Base-by-base conservation (phyloP, 2,113 vertebrate species). In the Fregata magnificens region DNA sequence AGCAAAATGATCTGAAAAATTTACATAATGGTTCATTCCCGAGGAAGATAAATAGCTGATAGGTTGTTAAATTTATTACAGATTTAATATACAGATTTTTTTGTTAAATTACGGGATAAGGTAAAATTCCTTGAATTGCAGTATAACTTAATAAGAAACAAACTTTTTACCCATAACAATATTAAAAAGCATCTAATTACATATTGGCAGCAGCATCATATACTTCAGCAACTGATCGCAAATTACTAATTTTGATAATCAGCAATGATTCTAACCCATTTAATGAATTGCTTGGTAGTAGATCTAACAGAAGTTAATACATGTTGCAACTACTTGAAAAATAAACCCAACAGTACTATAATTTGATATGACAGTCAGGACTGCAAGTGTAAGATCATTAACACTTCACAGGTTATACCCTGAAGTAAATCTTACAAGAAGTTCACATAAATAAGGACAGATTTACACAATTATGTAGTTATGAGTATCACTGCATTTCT, bases 371-470 rank as follows among this genome's bases (percentile, higher is more conserved):
- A 97, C 97, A 98, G 96, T 96, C 94, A 97, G 69, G 92, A 88
- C 93, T 96, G 95, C 76, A 96, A 94, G 86, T 97, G 94, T 92
- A 97, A 96, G 96, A 94, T 97, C 97, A 98, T 98, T 97, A 98
- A 97, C 97, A 98, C 96, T 98, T 97, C 97, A 97, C 90, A 97
- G 95, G 96, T 97, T 97, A 97, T 98, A 97, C 97, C 97, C 97
- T 91, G 95, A 97, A 98, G 97, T 96, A 96, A 98, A 95, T 97
- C 96, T 98, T 97, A 97, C 72, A 94, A 96, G 91, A 97, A 97
- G 95, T 97, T 97, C 97, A 98, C 95, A 97, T 97, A 97, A 98
- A 98, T 97, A 98, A 94, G 96, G 96, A 95, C 81, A 97, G 97
- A 97, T 98, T 96, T 97, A 96, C 90, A 91, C 97, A 97, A 97